Evolutionary conservation across 2,797 vertebrate genomes (phyloP).

Genomic region (Pteronotus mesoamericanus): DNA sequence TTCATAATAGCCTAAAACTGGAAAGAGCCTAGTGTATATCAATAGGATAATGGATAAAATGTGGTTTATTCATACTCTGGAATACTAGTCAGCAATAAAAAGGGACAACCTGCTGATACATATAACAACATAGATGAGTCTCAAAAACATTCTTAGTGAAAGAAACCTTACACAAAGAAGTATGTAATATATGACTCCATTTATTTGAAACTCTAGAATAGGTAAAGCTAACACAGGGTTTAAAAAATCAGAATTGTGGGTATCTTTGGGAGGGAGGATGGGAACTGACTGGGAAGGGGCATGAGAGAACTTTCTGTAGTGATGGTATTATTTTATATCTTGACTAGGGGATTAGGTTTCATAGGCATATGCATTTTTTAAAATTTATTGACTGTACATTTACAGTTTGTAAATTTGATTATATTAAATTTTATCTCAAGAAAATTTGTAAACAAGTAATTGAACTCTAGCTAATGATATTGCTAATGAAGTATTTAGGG

Average conservation of each 20-base stretch:
- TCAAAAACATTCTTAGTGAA: no score
- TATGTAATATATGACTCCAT: no score
- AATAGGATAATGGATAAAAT: no score
- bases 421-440: no score
- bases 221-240: not conserved
- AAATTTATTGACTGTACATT: not conserved
- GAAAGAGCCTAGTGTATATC: no score
- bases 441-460: no score
- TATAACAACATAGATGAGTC: no score
- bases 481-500: not conserved
- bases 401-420: not conserved
- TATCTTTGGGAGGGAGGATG: not conserved
- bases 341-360: not conserved
- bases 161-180: no score
- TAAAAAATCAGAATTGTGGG: not conserved
- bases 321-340: not conserved
- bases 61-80: no score
- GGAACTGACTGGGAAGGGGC: not conserved
- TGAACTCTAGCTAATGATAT: not conserved
- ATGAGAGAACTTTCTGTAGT: not conserved
- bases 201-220: not conserved
- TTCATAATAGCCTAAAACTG: no score
- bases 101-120: no score
- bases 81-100: no score
- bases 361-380: not conserved